Base-by-base conservation (phyloP, 2,113 vertebrate genomes). In the Neomonachus schauinslandi region DNA sequence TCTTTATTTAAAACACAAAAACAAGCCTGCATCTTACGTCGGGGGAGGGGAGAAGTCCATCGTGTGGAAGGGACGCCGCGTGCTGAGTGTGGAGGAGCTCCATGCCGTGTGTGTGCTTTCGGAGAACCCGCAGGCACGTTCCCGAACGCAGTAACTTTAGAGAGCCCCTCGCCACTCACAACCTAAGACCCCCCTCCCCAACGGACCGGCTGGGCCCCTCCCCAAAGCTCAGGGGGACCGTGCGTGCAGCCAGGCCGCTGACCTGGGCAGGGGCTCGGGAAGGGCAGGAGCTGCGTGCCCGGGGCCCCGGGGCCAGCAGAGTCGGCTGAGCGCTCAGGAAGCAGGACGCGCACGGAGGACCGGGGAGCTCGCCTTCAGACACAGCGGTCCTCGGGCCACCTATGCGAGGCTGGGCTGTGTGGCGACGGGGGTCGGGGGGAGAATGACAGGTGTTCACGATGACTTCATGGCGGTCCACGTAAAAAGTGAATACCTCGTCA, bases 1-100 rank as follows among this genome's bases (percentile, higher is more conserved):
- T 99, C 99, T 99, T 98, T 98, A 98, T 99, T 98, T 28, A 61
- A 61, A 42, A 16, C 46, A 24, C 11, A 4, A n/a, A 2, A 14
- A n/a, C 6, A 39, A 22, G 12, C 6, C 16, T 14, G 5, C 28
- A 0, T 19, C 46, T 28, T 11, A 26, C 33, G 16, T 2, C 16
- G 16, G 57, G 26, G 3, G 39, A 69, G 2, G 10, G 19, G 49
- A 12, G 18, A 11, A 22, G 2, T 9, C 7, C 1, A 11, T n/a
- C 11, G 3, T 12, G 39, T 1, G 19, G 21, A 28, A 53, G 36
- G 74, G 7, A 21, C 46, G 14, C 49, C 0, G 3, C 2, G 0
- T 0, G 13, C 3, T 4, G 1, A 0, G 28, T 26, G 9, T 71
- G 14, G 51, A 51, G 0, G 7, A 2, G 12, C 21, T 31, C 15